phyloP scores from a whole-genome alignment of 2,113 vertebrate species.

The Piprites chloris region DNA sequence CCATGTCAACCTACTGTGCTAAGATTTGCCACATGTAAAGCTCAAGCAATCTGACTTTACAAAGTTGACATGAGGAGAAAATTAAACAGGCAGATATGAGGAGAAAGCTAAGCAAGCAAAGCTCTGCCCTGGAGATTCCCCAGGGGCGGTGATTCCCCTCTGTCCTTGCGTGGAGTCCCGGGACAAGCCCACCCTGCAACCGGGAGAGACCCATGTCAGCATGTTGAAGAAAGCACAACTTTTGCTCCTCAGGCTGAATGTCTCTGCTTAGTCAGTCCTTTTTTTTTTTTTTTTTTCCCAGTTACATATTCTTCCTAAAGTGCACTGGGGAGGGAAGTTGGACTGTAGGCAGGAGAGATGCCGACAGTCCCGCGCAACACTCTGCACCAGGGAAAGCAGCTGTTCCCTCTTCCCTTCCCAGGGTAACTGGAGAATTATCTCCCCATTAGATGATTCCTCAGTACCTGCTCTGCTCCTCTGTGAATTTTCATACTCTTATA shows the following conservation, averaged over 20 bases:
- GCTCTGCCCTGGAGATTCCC: neutral
- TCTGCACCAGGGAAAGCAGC: neutral
- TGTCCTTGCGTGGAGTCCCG: neutral
- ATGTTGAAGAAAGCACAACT: neutral
- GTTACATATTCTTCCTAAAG: neutral
- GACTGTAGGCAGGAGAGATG: neutral
- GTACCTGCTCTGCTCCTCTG: neutral
- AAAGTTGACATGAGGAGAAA: neutral
- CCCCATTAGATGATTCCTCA: neutral
- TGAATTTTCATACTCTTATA: neutral
- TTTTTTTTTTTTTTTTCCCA: neutral
- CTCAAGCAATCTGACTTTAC: neutral
- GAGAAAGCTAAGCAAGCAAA: neutral
- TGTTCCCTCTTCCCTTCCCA: neutral
- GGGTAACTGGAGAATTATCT: neutral
- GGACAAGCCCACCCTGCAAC: neutral
- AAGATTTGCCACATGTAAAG: neutral
- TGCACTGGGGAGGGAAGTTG: neutral
- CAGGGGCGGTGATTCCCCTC: neutral
- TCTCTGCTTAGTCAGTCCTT: neutral
- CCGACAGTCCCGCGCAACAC: accelerated
- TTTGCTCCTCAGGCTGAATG: neutral
- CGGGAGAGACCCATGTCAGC: neutral
- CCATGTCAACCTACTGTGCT: neutral
- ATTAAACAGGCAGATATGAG: neutral